A percentile compares a stretch with the other conserved stretches of the same genome.
These are phyloP conservation scores for Drosophila erecta DNA, from an alignment of 1,140 invertebrate genomes.

Conservation along the genomic window DNA sequence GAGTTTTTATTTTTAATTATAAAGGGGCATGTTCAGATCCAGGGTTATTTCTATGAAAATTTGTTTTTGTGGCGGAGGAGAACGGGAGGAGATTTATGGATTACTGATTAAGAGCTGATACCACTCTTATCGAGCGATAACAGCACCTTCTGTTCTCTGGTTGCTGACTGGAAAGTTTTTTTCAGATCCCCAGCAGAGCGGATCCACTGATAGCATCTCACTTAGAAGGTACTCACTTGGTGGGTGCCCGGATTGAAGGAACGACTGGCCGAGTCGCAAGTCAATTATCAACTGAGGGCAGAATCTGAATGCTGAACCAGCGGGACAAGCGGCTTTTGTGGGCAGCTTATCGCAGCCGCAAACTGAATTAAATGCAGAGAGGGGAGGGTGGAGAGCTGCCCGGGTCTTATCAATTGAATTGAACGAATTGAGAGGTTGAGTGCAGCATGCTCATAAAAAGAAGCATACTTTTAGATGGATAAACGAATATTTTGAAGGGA, in stretches of 20 bases:
- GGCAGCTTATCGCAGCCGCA: slow-evolving; percentile 34
- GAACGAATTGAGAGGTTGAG: slow-evolving; percentile 6
- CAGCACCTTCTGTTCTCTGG: slow-evolving; percentile 19
- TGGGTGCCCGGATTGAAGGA: slow-evolving; percentile 11
- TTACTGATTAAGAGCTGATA: slow-evolving; percentile 70
- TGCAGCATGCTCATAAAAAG: not conserved
- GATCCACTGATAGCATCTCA: slow-evolving; percentile 45
- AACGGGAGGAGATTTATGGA: slow-evolving; percentile 63
- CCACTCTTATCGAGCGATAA: slow-evolving; percentile 63
- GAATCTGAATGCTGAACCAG: slow-evolving; percentile 27
- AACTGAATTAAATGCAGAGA: slow-evolving; percentile 34
- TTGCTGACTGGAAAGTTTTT: slow-evolving; percentile 53
- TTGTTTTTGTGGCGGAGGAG: not conserved
- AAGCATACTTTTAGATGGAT: slow-evolving; percentile 35
- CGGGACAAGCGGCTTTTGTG: slow-evolving; percentile 20
- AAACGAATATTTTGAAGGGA: not conserved
- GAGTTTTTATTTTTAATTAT: too few species aligned
- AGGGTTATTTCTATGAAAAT: not conserved
- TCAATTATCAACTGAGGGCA: slow-evolving; percentile 56
- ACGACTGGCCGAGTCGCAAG: slow-evolving; percentile 34
- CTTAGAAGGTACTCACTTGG: slow-evolving; percentile 22
- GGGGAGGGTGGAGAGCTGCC: slow-evolving; percentile 1
- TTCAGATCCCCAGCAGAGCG: slow-evolving; percentile 44
- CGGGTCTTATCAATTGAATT: slow-evolving; percentile 29
- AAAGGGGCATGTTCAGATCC: not conserved